Percentiles rank a stretch among this genome's conserved stretches.
phyloP scores from a whole-genome alignment of 2,797 vertebrate genomes.

The Cottoperca gobio region DNA sequence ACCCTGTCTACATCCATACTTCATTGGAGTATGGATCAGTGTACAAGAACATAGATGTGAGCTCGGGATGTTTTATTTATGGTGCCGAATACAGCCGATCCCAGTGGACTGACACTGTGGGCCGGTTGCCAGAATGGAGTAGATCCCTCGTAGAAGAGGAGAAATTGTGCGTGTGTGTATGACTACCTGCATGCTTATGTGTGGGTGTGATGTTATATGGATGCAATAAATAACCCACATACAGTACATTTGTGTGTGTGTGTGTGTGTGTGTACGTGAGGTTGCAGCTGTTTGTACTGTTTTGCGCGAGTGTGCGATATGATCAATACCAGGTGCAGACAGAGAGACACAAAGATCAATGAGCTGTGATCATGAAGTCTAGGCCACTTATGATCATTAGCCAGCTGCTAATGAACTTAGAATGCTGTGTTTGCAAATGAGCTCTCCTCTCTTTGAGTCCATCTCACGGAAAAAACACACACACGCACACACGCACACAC shows the following conservation, averaged over 20 bases:
- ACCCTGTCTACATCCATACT: constrained; percentile 3
- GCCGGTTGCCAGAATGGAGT: constrained; percentile 65
- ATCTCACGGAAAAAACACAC: background rate
- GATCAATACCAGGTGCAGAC: constrained; percentile 73
- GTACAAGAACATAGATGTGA: constrained; percentile 35
- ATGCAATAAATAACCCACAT: constrained; percentile 11
- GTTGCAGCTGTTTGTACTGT: constrained; percentile 18
- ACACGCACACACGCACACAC: background rate
- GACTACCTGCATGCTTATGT: background rate
- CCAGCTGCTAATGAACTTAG: constrained; percentile 71
- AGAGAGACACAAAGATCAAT: constrained; percentile 69
- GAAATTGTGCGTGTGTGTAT: constrained; percentile 8
- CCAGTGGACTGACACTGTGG: constrained; percentile 52
- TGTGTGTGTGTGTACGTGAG: background rate
- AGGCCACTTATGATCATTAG: constrained; percentile 72
- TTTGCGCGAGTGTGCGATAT: constrained; percentile 34
- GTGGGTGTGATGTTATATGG: background rate
- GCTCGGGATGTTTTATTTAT: constrained; percentile 67
- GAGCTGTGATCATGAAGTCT: constrained; percentile 75
- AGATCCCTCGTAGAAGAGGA: constrained; percentile 38
- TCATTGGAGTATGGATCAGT: constrained; percentile 42
- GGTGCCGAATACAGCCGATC: constrained; percentile 36
- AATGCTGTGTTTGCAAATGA: constrained; percentile 60
- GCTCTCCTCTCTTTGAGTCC: constrained; percentile 27
- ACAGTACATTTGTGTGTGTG: background rate